Base-by-base conservation (phyloP, 2,113 vertebrate genomes). In the Oxyura jamaicensis region DNA sequence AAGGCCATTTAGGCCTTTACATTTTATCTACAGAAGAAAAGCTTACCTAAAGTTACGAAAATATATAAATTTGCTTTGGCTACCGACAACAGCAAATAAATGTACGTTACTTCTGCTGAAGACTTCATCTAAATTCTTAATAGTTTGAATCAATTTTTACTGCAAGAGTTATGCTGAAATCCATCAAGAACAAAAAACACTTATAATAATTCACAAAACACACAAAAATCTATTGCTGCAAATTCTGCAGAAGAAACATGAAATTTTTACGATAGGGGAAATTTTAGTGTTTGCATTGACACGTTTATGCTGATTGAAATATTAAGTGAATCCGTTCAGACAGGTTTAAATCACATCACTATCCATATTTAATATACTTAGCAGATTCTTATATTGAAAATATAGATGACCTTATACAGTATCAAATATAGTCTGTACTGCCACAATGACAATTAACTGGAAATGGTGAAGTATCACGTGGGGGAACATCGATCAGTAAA, bases 371-470 rank as follows among this genome's bases (percentile, higher is more conserved):
- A 48, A 74, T 0, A 2, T 7, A 55, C 25, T 21, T 31, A 76
- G n/a, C 19, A 79, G 82, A 67, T 39, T 12, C 15, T 48, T 83
- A 46, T 8, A 8, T 26, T 59, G 31, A 69, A 80, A 80, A 87
- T 11, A 55, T 0, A 83, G 36, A 13, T 0, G 0, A 10, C 13
- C 11, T 79, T 71, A 83, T 35, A 39, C 8, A 39, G 10, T 39
- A 55, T 42, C 41, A 91, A 74, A 46, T 68, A 67, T 63, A 26
- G 10, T 48, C 46, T 53, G 3, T 33, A 69, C 4, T 26, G 52
- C 21, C 33, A 76, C 36, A 72, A 33, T 3, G 16, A 72, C 41
- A 75, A 48, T 22, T 78, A 62, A 68, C 6, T 36, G 33, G 44
- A 86, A 77, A 66, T 17, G 1, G 60, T 15, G 65, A 79, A 69